phyloP scores from a whole-genome alignment of 2,888 invertebrate genomes.

The Melanargia galathea region DNA sequence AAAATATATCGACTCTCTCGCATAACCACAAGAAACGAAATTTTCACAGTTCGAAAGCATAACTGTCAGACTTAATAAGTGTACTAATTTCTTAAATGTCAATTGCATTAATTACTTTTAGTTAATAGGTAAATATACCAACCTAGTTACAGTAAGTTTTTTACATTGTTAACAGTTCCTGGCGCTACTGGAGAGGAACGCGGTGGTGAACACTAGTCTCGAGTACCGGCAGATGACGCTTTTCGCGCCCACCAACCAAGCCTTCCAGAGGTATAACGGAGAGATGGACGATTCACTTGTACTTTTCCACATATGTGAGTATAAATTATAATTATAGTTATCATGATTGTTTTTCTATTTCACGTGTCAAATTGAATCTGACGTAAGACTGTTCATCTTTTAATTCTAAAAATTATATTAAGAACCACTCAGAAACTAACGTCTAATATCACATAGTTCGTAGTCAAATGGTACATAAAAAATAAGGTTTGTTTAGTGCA shows the following conservation, averaged over 20 bases:
- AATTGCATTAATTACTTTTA: background rate
- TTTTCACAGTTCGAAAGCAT: background rate
- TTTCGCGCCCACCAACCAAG: constrained; percentile 94
- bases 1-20: too few relatives aligned
- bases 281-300: constrained; percentile 84
- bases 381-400: too few relatives aligned
- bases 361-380: too few relatives aligned
- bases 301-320: constrained; percentile 93
- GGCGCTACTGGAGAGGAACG: constrained; percentile 86
- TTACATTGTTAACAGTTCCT: constrained; percentile 84
- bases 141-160: background rate
- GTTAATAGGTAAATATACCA: background rate
- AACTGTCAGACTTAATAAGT: background rate
- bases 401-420: too few relatives aligned
- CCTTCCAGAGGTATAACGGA: constrained; percentile 88
- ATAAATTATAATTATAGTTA: too few relatives aligned
- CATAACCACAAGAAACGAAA: too few relatives aligned
- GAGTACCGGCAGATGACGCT: constrained; percentile 90
- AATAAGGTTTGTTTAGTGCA: background rate
- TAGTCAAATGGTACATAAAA: too few relatives aligned
- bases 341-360: too few relatives aligned
- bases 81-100: too few relatives aligned
- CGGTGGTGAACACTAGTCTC: constrained; percentile 87
- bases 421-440: too few relatives aligned
- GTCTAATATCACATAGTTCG: too few relatives aligned